Base-by-base conservation (phyloP, 1,140 invertebrate species). In the roundworm (Caenorhabditis elegans) region DNA sequence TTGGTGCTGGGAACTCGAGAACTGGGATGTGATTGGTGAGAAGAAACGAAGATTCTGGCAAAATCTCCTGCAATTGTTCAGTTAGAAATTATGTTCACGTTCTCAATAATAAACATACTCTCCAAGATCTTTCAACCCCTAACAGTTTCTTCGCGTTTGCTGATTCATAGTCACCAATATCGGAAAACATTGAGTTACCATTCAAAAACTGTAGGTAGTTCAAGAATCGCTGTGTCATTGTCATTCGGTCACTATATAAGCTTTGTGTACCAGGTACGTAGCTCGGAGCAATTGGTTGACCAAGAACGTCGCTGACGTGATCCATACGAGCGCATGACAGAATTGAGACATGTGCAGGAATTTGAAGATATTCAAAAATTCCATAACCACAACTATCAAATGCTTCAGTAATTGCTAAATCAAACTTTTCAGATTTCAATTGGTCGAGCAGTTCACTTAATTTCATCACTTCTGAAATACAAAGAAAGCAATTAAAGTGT, bases 401-500 rank as follows among this genome's bases (percentile, higher is more conserved):
- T 17, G 55, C 17, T 70, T 79, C 78, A 5, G 78, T 70, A 3
- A 79, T 51, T 24, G 43, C 78, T 28, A 79, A 1, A 70, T 79
- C 78, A 15, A 79, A 79, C 15, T 79, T 13, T 47, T 79, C 53
- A 19, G 22, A 15, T 70, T 31, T 79, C n/a, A 79, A 17, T 47
- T 65, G 28, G 0, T 79, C 46, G 0, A 79, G 31, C 15, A 79
- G 17, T 10, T 65, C 78, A 15, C 46, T 65, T 6, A 34, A 70
- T 24, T 39, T 31, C 60, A 70, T 70, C 0, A 70, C 60, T 26
- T 70, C 60, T 70, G 60, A 34, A 43, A 39, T 10, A 8, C 5
- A 43, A 43, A 15, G 5, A 15, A 43, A 43, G 5, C 15, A 8
- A 8, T 43, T 43, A 43, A 43, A 43, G 15, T 43, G 6, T 43